A percentile compares a stretch with the other conserved stretches of the same genome.
phyloP scores from a whole-genome alignment of 2,888 invertebrate species.

The Andrena dorsata region DNA sequence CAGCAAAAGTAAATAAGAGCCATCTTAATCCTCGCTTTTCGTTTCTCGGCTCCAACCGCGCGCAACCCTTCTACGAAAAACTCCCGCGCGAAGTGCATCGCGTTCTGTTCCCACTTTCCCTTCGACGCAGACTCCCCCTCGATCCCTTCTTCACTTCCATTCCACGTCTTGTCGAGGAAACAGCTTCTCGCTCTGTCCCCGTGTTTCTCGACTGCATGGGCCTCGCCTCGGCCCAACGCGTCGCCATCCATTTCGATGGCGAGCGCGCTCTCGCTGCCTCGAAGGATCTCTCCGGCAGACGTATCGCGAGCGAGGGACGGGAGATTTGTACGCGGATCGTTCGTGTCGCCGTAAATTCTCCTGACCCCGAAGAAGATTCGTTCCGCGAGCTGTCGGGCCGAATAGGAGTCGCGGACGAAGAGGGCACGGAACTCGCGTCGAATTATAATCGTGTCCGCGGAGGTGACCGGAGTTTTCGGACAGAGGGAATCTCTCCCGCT shows the following conservation, averaged over 20 bases:
- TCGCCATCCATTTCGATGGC: conserved; percentile 60
- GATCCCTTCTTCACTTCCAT: conserved; percentile 1
- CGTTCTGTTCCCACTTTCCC: conserved; percentile 5
- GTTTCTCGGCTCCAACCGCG: no score
- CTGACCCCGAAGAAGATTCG: conserved; percentile 29
- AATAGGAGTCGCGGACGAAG: conserved; percentile 3
- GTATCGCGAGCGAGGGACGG: conserved; percentile 47
- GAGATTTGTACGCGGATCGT: conserved; percentile 53
- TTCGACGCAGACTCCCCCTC: not conserved
- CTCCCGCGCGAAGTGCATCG: not conserved
- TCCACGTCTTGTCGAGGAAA: not conserved
- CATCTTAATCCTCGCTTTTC: no score
- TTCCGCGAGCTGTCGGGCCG: conserved; percentile 26
- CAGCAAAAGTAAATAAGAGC: no score
- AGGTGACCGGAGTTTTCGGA: not conserved
- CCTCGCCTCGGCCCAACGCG: conserved; percentile 47
- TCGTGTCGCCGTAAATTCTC: conserved; percentile 45
- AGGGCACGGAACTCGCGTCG: no score
- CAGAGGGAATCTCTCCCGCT: no score
- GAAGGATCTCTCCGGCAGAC: conserved; percentile 51
- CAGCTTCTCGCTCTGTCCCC: conserved; percentile 35
- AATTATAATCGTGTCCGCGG: conserved; percentile 2
- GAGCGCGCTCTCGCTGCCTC: conserved; percentile 13
- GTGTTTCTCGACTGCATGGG: conserved; percentile 67
- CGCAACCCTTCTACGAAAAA: no score